Base-by-base conservation (phyloP, 2,797 vertebrate species). In the Todus mexicanus region DNA sequence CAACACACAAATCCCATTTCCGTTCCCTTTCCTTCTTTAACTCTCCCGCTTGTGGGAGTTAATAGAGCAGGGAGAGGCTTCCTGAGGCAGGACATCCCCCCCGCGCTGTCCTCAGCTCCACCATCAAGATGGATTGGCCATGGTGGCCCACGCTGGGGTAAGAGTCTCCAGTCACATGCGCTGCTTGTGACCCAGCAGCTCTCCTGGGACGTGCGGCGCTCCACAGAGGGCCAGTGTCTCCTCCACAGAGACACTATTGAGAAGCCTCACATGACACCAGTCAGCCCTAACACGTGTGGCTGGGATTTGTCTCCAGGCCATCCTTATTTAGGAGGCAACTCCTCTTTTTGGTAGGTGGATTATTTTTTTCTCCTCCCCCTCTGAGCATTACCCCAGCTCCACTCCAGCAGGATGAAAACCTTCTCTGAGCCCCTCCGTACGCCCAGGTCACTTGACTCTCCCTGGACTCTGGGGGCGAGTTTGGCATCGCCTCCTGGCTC, bases 161-260 rank as follows among this genome's bases (percentile, higher is more conserved):
- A 20, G 7, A 7, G 50, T 43, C 78, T 5, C 25, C 78, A 69
- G 92, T 97, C 97, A 97, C 97, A 97, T 73, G 97, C 2, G 4
- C 8, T 11, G 47, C 96, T 96, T 94, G 96, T 97, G 97, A 97
- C 89, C 95, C 84, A 45, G 78, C 20, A 43, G 89, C 72, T 37
- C 85, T 18, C 31, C 31, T 10, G 91, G 87, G 90, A 63, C 8
- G 4, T 8, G 38, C 84, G 89, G 66, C 50, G 27, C n/a, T 79
- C 65, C 59, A 97, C 96, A 97, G 93, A 96, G 89, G 38, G 18
- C 40, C 73, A 91, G 89, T 97, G 97, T 97, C 81, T 94, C 50
- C 51, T 35, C 61, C 37, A 21, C 94, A 97, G 89, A 94, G 84
- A 38, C n/a, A 7, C 91, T 25, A 71, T 96, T 97, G 94, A 97